Conservation (phyloP, 1,140 invertebrate species). For the Psix sp. region DNA sequence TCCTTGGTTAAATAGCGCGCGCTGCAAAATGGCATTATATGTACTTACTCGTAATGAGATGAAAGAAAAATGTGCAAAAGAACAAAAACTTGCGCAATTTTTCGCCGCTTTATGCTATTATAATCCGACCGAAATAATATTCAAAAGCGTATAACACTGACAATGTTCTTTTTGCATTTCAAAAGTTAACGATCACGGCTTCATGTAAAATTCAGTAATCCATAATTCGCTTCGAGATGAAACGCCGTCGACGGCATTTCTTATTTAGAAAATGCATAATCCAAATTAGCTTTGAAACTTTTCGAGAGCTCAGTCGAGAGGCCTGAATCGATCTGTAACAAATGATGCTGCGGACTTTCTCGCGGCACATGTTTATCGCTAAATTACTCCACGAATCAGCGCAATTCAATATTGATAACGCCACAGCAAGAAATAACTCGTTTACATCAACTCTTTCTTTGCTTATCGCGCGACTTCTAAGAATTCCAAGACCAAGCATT, state of each 20-base stretch:
- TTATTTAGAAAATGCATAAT: slow-evolving; percentile 9
- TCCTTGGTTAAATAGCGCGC: not conserved
- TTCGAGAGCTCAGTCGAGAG: not conserved
- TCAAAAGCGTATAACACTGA: slow-evolving; percentile 1
- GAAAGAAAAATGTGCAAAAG: not conserved
- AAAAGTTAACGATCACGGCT: slow-evolving; percentile 6
- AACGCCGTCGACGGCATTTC: not conserved
- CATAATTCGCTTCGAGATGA: not conserved
- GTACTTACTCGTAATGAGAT: not conserved
- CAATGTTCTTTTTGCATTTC: not conserved
- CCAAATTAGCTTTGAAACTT: slow-evolving; percentile 13
- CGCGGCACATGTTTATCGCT: slow-evolving; percentile 7
- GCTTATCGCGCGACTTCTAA: slow-evolving; percentile 13
- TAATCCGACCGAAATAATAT: too few relatives aligned
- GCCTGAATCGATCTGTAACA: slow-evolving; percentile 2
- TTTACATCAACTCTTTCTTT: slow-evolving; percentile 14
- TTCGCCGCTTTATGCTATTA: too few relatives aligned
- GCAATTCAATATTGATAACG: slow-evolving; percentile 9
- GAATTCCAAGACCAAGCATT: slow-evolving; percentile 8
- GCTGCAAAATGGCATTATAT: not conserved
- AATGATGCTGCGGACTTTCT: slow-evolving; percentile 3
- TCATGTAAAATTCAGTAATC: not conserved
- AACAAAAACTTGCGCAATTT: not conserved
- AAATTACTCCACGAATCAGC: slow-evolving; percentile 7
- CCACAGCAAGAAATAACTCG: slow-evolving; percentile 2